phyloP scores from a whole-genome alignment of 2,113 vertebrate species.

The Paralichthys olivaceus region DNA sequence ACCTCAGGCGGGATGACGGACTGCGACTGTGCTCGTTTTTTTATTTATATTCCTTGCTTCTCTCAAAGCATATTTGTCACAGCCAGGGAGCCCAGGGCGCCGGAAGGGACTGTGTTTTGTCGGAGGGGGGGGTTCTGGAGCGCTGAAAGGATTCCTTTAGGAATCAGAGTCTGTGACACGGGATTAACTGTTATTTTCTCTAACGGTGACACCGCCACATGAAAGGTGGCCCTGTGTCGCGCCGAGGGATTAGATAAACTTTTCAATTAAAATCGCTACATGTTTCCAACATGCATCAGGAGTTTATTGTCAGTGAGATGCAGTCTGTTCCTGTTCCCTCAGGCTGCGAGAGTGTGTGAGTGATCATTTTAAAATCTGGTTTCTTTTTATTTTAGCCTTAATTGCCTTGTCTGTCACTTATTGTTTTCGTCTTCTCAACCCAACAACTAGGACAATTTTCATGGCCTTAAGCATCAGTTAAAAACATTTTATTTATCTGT shows the following conservation, averaged over 20 bases:
- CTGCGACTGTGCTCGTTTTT: constrained; percentile 52
- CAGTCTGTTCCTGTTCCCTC: constrained; percentile 11
- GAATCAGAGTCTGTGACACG: constrained; percentile 68
- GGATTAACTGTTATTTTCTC: constrained; percentile 73
- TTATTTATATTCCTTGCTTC: constrained; percentile 59
- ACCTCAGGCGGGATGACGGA: constrained; percentile 67
- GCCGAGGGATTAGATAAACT: constrained; percentile 59
- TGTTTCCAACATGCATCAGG: constrained; percentile 32
- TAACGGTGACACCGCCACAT: constrained; percentile 51
- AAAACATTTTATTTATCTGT: constrained; percentile 15
- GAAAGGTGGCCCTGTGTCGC: constrained; percentile 49
- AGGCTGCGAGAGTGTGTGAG: constrained; percentile 19
- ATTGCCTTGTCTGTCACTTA: constrained; percentile 13
- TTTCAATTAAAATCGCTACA: constrained; percentile 65
- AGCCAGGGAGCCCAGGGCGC: constrained; percentile 53
- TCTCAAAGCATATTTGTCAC: constrained; percentile 73
- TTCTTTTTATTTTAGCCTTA: constrained; percentile 9
- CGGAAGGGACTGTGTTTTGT: constrained; percentile 58
- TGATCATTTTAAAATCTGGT: constrained; percentile 4
- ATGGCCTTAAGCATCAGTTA: background rate
- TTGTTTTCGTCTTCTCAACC: background rate
- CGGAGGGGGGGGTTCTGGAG: constrained; percentile 47
- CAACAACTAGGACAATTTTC: background rate
- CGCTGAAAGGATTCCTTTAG: constrained; percentile 61
- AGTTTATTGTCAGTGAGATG: constrained; percentile 1